Evolutionary conservation across 2,888 invertebrate species (phyloP), one percentile per base, ranked within the genome.

Genomic region (Dasypolia templi): DNA sequence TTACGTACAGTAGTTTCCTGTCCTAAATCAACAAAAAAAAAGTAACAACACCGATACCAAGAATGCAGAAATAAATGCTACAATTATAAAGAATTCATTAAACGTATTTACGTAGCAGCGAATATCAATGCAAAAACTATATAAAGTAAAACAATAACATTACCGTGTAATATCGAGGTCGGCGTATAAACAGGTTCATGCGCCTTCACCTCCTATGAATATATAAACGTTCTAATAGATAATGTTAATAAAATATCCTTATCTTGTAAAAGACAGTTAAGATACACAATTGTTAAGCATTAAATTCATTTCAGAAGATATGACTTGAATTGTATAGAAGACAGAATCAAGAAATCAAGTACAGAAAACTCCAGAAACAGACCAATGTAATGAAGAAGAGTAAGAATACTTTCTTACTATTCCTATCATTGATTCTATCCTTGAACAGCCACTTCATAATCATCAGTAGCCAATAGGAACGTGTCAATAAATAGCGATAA

Each of bases 141-240:
- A 77, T 69, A 32, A 77, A 69, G 66, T 72, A 66, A 81, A 69
- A 81, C 81, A 81, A 81, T 80, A 81, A 77, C 55, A 80, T 67
- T 64, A 81, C 29, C 39, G 39, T 17, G 53, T 69, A 77, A 81
- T 77, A 81, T 72, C 49, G 82, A 72, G 81, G 82, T 72, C 80
- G 5, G 22, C 5, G 67, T 19, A 63, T 81, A 81, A 81, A 77
- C 72, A 81, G 80, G 80, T 72, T 66, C 58, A 71, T 22, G 35
- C 19, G 56, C 81, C 77, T 81, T 81, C 72, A 81, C 77, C 80
- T 81, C 51, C 35, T 69, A 65, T 65, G 35, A 80, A 58, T 55
- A 59, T 55, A 59, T 59, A 69, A 56, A 59, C 59, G 44, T 55
- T 71, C 59, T 71, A 67, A 77, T 77, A 53, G 77, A 81, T 80